phyloP scores from a whole-genome alignment of 1,140 invertebrate genomes.

The Hetaerina americana region DNA sequence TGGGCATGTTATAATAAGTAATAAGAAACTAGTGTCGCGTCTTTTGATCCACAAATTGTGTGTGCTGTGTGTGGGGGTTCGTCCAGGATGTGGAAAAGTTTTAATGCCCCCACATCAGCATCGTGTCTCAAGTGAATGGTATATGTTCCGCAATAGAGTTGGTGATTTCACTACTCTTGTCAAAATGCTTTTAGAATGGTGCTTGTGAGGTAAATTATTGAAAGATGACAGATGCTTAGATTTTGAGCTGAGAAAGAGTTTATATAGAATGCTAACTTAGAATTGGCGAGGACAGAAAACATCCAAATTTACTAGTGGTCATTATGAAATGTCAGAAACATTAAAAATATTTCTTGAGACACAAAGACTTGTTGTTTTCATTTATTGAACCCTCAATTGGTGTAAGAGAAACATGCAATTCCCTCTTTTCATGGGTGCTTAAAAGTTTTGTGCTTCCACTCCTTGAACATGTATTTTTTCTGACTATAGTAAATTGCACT shows the following conservation, averaged over 20 bases:
- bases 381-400: too few species aligned
- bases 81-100: not conserved
- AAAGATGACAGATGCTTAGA: not conserved
- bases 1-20: not conserved
- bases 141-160: not conserved
- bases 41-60: not conserved
- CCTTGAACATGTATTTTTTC: too few species aligned
- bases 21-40: not conserved
- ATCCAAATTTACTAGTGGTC: not conserved
- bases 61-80: not conserved
- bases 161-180: not conserved
- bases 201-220: not conserved
- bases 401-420: too few species aligned
- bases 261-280: not conserved
- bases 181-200: not conserved
- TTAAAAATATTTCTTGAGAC: not conserved
- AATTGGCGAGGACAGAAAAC: not conserved
- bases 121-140: not conserved
- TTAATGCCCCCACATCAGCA: not conserved
- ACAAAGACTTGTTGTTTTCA: not conserved
- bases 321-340: not conserved
- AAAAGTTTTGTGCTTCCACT: too few species aligned
- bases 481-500: too few species aligned
- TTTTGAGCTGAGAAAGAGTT: not conserved
- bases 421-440: too few species aligned